Conservation (phyloP, 2,113 vertebrate species). For the Mesoclemmys tuberculata region DNA sequence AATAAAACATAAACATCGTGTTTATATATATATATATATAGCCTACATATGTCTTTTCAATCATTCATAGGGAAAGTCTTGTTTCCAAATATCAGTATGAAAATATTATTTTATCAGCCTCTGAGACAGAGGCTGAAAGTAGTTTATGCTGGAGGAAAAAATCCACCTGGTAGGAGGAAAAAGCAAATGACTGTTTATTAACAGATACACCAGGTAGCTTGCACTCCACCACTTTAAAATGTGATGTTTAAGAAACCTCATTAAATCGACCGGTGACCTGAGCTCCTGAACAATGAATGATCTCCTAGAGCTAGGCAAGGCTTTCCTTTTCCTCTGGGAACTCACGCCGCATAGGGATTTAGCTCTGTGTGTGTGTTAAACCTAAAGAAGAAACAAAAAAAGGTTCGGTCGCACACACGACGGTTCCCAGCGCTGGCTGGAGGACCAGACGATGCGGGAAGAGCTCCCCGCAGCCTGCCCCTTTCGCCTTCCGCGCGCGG, state of each 20-base stretch:
- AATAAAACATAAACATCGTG: neutral
- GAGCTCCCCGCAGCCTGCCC: neutral
- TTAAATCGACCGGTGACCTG: neutral
- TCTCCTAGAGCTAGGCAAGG: neutral
- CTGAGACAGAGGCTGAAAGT: no score
- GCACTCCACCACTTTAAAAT: neutral
- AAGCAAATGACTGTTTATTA: neutral
- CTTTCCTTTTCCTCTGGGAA: neutral
- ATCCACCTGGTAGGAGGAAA: neutral
- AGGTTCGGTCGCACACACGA: neutral
- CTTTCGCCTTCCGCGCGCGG: neutral
- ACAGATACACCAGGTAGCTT: constrained; percentile 39
- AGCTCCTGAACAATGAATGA: neutral
- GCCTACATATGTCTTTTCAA: constrained; percentile 17
- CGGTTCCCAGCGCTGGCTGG: neutral
- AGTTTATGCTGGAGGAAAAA: fast-evolving
- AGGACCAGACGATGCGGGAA: neutral
- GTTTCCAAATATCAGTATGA: no score
- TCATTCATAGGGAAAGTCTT: neutral
- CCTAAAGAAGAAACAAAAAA: neutral
- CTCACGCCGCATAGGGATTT: neutral
- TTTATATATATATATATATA: neutral
- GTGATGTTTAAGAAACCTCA: neutral
- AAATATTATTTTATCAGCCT: no score
- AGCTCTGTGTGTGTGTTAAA: neutral